Evolutionary conservation across 1,140 invertebrate species (phyloP), one percentile per base, ranked within the genome.

Genomic region (Aphelenchoides besseyi): DNA sequence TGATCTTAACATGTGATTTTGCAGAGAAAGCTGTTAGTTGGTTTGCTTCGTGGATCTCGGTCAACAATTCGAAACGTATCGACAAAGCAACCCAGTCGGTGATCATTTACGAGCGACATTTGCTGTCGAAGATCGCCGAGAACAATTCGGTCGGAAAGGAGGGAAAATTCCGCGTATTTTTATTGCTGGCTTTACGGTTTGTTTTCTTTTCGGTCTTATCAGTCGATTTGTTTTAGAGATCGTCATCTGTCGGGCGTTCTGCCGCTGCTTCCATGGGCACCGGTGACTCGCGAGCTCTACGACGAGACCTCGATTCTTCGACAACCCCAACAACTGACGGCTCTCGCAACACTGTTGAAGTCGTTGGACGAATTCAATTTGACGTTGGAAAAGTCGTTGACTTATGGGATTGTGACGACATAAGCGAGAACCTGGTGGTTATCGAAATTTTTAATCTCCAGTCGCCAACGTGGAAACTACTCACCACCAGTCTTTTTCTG

Each of bases 101-200:
- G 16, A 86, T 87, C 77, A 84, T 85, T 72, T 84, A 86, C 36
- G 87, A 86, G 70, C 86, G 86, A 75, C 81, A 86, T 64, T 77
- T 88, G 33, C 82, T 89, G 5, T 75, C 77, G 33, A 87, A 94
- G 86, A 93, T 97, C 55, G 91, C 89, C 35, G 90, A 90, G 0
- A 92, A 91, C 63, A 90, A 91, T 70, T 90, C 91, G 12, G 87
- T 97, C 9, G 96, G 96, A 54, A 98, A 98, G 85, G 95, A 98
- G 88, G 95, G 94, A 32, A 95, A 96, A 87, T 97, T 98, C 85
- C 95, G 98, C 84, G 88, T 97, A 3, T 95, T 98, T 82, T 90
- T 97, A 68, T 96, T 94, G 85, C 88, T 98, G 5, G 91, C 91
- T 82, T 88, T 92, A 68, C 89, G 92, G 92, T 93, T 73, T 18